Evolutionary conservation across 1,140 invertebrate genomes (phyloP).

Genomic region (Eurytemora carolleeae): DNA sequence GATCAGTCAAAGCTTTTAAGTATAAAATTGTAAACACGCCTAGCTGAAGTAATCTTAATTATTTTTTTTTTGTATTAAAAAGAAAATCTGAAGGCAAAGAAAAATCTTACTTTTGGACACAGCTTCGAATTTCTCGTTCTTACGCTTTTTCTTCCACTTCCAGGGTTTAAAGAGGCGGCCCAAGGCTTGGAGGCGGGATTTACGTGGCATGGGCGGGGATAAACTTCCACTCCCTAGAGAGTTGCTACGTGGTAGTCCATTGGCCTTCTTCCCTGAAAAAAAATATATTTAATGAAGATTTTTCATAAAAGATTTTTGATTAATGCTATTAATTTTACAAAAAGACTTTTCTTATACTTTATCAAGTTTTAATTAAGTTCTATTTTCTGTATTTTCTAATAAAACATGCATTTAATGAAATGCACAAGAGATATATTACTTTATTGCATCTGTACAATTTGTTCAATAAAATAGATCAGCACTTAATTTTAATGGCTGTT

Average conservation of each 20-base stretch:
- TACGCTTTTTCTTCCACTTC: conserved; percentile 98
- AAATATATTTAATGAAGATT: background rate
- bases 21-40: background rate
- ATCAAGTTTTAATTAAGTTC: too few species aligned
- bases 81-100: conserved; percentile 3
- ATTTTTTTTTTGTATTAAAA: too few species aligned
- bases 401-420: too few species aligned
- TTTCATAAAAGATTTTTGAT: background rate
- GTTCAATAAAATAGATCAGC: too few species aligned
- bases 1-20: background rate
- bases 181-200: conserved; percentile 77
- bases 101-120: conserved; percentile 69
- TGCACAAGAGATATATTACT: too few species aligned
- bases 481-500: too few species aligned
- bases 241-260: background rate
- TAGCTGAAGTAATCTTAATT: too few species aligned
- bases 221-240: too few species aligned
- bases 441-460: too few species aligned
- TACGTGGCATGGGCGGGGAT: conserved; percentile 52
- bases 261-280: background rate
- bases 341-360: too few species aligned
- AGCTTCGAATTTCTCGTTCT: conserved; percentile 89
- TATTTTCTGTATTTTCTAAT: too few species aligned
- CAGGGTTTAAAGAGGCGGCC: conserved; percentile 90
- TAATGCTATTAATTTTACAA: too few species aligned